phyloP scores from a whole-genome alignment of 2,113 vertebrate species.

The Amazona guildingii region DNA sequence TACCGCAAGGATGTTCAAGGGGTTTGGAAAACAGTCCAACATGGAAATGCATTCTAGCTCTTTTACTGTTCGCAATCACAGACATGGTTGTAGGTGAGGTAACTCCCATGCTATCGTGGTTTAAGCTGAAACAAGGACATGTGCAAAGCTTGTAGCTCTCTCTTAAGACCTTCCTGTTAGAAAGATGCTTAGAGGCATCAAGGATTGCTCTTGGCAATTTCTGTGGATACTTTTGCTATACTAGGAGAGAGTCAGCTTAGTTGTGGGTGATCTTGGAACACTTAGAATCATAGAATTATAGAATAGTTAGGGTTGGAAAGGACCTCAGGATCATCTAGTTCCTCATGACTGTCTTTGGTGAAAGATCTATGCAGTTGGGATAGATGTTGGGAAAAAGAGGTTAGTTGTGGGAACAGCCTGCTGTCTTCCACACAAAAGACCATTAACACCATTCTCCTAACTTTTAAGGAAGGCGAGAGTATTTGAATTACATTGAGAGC shows the following conservation, averaged over 20 bases:
- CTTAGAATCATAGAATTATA: too few species aligned
- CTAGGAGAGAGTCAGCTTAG: neutral
- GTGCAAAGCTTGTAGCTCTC: neutral
- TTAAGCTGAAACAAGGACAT: neutral
- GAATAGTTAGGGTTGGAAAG: too few species aligned
- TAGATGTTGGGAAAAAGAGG: neutral
- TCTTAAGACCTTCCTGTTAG: neutral
- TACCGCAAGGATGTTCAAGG: rapidly evolving
- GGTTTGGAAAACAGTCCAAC: neutral
- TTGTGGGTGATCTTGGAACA: neutral
- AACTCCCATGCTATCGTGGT: neutral
- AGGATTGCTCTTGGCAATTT: neutral
- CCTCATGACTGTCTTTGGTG: neutral
- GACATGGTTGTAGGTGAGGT: neutral
- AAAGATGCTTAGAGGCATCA: neutral
- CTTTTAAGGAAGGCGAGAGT: neutral
- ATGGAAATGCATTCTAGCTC: neutral
- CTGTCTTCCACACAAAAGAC: neutral
- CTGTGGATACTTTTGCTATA: neutral
- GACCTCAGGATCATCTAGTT: too few species aligned
- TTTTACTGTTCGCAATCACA: neutral
- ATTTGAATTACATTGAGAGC: neutral
- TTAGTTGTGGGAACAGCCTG: neutral
- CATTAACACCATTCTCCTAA: neutral
- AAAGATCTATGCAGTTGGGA: neutral